Conservation (phyloP, 1,140 invertebrate species). For the Temnothorax longispinosus region DNA sequence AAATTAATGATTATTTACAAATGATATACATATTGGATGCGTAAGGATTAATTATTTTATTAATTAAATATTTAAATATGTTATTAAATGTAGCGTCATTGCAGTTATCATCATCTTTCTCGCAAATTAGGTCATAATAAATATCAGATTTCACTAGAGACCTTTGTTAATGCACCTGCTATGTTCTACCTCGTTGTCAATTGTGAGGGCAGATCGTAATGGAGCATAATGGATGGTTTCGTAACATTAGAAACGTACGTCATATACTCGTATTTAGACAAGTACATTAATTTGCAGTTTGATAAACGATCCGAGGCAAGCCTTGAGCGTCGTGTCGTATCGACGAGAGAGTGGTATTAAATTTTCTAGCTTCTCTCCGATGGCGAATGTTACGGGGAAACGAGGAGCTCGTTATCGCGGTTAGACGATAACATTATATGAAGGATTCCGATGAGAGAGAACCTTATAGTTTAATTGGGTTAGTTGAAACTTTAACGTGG, state of each 20-base stretch:
- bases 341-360: slow-evolving; percentile 27
- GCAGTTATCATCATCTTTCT: neutral
- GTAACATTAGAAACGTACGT: slow-evolving; percentile 60
- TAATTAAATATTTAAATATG: neutral
- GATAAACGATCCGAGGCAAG: slow-evolving; percentile 53
- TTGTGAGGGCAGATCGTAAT: slow-evolving; percentile 29
- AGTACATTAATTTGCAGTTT: slow-evolving; percentile 61
- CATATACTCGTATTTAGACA: slow-evolving; percentile 57
- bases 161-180: neutral
- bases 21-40: neutral
- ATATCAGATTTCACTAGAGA: slow-evolving; percentile 29
- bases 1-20: neutral
- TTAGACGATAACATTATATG: slow-evolving; percentile 42
- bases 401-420: slow-evolving; percentile 38
- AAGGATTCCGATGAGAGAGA: slow-evolving; percentile 46
- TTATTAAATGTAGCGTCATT: neutral
- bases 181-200: neutral
- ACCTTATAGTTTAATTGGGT: slow-evolving; percentile 47
- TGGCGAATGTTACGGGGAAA: neutral
- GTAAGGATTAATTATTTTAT: neutral
- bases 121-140: neutral
- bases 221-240: slow-evolving; percentile 65
- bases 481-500: slow-evolving; percentile 47
- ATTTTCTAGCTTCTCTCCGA: slow-evolving; percentile 37
- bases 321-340: neutral